Conservation (phyloP, 2,888 invertebrate genomes). For the Trachelus iudaicus region DNA sequence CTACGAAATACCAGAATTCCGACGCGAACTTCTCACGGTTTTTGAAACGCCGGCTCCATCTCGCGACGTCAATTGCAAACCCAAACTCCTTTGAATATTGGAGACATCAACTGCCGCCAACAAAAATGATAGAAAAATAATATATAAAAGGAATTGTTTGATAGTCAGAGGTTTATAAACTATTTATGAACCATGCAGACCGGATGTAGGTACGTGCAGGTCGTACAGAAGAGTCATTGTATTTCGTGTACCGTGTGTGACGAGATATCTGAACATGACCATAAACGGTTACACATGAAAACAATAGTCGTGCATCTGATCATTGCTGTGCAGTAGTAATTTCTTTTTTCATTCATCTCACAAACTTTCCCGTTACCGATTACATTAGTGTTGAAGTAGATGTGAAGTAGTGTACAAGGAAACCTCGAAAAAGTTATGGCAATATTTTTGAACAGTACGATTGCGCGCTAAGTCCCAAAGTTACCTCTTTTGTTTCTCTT, state of each 20-base stretch:
- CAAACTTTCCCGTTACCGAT: not conserved
- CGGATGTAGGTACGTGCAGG: not conserved
- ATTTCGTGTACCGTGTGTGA: not conserved
- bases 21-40: not conserved
- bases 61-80: not conserved
- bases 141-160: not conserved
- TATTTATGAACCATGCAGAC: not conserved
- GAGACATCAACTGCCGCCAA: not conserved
- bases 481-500: not conserved
- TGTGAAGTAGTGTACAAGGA: not conserved
- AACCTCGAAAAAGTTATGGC: not conserved
- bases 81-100: not conserved
- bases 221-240: constrained; percentile 4
- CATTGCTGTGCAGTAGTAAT: not conserved
- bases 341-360: not conserved
- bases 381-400: not conserved
- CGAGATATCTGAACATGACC: not conserved
- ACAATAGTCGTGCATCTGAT: not conserved
- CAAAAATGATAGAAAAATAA: not conserved
- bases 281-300: not conserved
- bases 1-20: not conserved
- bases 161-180: not conserved
- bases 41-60: not conserved
- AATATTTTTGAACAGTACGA: not conserved
- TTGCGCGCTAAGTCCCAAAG: not conserved